phyloP scores from a whole-genome alignment of 2,888 invertebrate genomes.

The Leucozona laternaria region DNA sequence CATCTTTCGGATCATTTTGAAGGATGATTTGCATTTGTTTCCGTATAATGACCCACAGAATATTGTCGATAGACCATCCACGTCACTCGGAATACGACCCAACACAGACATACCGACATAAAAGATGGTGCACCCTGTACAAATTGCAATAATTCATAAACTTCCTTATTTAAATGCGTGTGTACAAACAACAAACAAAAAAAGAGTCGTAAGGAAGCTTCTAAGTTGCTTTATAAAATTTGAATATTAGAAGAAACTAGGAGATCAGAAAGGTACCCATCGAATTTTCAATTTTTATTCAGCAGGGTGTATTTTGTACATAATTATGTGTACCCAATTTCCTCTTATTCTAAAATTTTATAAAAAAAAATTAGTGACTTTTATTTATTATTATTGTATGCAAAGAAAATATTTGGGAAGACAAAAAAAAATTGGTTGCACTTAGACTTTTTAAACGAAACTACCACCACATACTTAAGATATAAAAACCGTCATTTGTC shows the following conservation, averaged over 20 bases:
- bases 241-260: background rate
- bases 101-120: too few relatives aligned
- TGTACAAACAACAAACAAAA: constrained; percentile 24
- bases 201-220: background rate
- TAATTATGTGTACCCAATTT: background rate
- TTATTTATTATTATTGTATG: background rate
- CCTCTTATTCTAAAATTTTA: background rate
- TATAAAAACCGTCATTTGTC: too few relatives aligned
- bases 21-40: too few relatives aligned
- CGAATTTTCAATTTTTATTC: background rate
- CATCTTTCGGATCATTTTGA: too few relatives aligned
- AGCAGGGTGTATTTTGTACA: too few relatives aligned
- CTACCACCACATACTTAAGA: too few relatives aligned
- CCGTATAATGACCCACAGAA: too few relatives aligned
- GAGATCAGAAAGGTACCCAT: background rate
- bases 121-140: too few relatives aligned
- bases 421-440: too few relatives aligned
- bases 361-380: background rate
- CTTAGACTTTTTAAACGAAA: too few relatives aligned
- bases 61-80: too few relatives aligned
- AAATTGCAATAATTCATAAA: constrained; percentile 39
- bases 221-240: background rate
- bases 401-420: background rate
- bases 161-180: constrained; percentile 11
- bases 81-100: too few relatives aligned